A percentile compares a stretch with the other conserved stretches of the same genome.
Evolutionary conservation across 2,113 vertebrate species (phyloP).

Genomic region (Rhynchopsitta pachyrhyncha): DNA sequence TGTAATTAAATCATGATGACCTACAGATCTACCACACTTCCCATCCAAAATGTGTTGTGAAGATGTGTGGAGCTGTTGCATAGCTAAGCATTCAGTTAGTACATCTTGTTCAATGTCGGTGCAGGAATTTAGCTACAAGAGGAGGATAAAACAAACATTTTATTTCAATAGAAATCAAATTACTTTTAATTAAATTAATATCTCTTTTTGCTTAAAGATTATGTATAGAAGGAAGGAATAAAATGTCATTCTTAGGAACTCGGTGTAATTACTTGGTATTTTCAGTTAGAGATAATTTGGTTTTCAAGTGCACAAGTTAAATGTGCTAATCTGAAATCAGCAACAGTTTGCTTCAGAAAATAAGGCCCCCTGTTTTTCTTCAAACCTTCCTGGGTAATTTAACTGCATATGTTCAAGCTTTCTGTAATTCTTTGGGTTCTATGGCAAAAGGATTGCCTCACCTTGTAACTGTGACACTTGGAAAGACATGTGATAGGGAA

Average conservation of each 20-base stretch:
- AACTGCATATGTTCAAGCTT: background rate
- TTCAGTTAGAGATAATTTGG: slow-evolving; percentile 14
- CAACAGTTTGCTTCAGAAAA: slow-evolving; percentile 24
- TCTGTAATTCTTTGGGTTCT: background rate
- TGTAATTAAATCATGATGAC: slow-evolving; percentile 87
- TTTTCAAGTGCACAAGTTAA: background rate
- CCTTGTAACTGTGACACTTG: slow-evolving; percentile 16
- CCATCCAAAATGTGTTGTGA: slow-evolving; percentile 84
- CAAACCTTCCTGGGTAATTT: background rate
- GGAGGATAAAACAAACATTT: slow-evolving; percentile 61
- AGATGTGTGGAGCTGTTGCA: slow-evolving; percentile 85
- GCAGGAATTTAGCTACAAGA: slow-evolving; percentile 82
- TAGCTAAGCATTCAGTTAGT: slow-evolving; percentile 86
- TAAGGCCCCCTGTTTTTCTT: background rate
- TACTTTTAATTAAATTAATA: background rate
- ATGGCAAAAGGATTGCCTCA: slow-evolving; percentile 31
- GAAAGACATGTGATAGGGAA: slow-evolving; percentile 21
- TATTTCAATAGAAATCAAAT: slow-evolving; percentile 43
- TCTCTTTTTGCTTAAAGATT: background rate
- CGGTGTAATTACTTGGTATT: background rate
- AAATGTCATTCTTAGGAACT: slow-evolving; percentile 10
- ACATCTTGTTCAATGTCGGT: slow-evolving; percentile 85
- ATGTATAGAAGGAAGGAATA: background rate
- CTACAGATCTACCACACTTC: slow-evolving; percentile 80
- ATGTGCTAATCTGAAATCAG: background rate